Base-by-base conservation (phyloP, 2,797 vertebrate genomes). In the Enteromius fasciolatus region DNA sequence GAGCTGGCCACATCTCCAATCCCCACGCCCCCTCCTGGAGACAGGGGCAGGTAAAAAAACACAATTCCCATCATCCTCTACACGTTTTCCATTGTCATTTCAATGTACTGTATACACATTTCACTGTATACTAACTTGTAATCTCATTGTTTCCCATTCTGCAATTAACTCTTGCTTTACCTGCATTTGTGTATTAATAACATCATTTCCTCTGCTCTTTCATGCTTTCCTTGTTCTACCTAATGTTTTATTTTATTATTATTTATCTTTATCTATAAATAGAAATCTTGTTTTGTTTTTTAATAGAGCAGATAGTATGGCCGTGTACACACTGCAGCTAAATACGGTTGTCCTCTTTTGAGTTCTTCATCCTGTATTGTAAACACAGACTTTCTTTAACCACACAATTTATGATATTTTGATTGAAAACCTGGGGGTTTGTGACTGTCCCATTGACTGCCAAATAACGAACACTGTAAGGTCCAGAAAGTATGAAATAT, bases 21-120 rank as follows among this genome's bases (percentile, higher is more conserved):
- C 9, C 95, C 94, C 0, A 96, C 96, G 0, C 94, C 95, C 46
- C 96, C 96, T 28, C 92, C 91, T 4, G 90, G 82, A 11, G 98
- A 99, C 88, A 93, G 95, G 86, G 89, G 94, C 90, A 96, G 97
- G 97, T 99, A 95, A 96, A 96, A 91, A 28, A 12, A 50, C 5
- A 68, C 10, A 11, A 63, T 76, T 67, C 12, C 67, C 23, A 23
- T 81, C 59, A 73, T 44, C 77, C 68, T 78, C 82, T 82, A 85
- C 86, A 36, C 63, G 89, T 87, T 86, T 87, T 61, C 76, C 88
- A 85, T 86, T 83, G 85, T 84, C 87, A 78, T 80, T 59, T 20
- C 57, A 76, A 57, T 64, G n/a, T 66, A 52, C 44, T 52, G 14
- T 50, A 41, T 66, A 41, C 25, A 18, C 52, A 80, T 74, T 74